These are phyloP conservation scores for Idaea straminata DNA, from an alignment of 2,888 invertebrate species.

Conservation along the genomic window DNA sequence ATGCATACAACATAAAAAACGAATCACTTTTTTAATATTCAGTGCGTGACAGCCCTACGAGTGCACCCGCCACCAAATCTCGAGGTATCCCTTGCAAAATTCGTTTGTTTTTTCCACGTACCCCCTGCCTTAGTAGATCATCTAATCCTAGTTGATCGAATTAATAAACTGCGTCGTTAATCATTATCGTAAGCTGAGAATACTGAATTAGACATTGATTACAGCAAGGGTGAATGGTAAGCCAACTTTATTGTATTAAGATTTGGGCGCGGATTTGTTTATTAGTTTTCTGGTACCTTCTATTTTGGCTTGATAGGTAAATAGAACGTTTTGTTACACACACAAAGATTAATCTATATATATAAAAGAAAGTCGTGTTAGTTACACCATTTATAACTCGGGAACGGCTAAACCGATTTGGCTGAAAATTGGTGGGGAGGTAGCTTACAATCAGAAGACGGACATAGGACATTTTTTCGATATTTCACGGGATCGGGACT, in stretches of 20 bases:
- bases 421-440: no score
- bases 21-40: background rate
- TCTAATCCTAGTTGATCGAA: conserved; percentile 75
- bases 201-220: conserved; percentile 75
- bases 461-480: no score
- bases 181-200: conserved; percentile 77
- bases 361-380: no score
- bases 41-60: conserved; percentile 3
- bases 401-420: no score
- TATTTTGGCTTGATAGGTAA: background rate
- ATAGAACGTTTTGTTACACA: no score
- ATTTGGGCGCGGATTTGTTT: conserved; percentile 29
- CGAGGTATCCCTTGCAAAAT: conserved; percentile 60
- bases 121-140: conserved; percentile 54
- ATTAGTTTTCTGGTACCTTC: background rate
- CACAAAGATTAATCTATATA: no score
- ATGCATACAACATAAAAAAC: no score
- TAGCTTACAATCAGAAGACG: no score
- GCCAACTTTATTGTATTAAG: conserved; percentile 43
- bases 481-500: no score
- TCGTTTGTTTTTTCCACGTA: conserved; percentile 73
- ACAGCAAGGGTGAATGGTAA: conserved; percentile 64
- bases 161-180: conserved; percentile 78
- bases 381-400: no score
- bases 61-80: conserved; percentile 27